Evolutionary conservation across 2,888 invertebrate species (phyloP).

Genomic region (Drosophila mulleri): DNA sequence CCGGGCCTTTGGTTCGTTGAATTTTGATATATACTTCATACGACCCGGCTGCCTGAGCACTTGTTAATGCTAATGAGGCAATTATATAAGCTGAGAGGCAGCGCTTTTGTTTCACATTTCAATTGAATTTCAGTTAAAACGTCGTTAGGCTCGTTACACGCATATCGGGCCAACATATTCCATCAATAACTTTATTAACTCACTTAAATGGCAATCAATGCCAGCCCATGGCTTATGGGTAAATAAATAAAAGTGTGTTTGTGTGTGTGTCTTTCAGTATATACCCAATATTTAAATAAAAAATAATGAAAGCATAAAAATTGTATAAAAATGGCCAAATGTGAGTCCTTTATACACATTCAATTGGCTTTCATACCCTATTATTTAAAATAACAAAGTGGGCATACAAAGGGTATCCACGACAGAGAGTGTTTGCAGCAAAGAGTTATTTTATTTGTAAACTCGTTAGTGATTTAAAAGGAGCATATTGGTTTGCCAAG

Average conservation of each 20-base stretch:
- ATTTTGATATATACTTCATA: slow-evolving; percentile 45
- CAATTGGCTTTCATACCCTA: slow-evolving; percentile 5
- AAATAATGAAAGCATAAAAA: slow-evolving; percentile 39
- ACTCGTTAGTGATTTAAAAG: no score
- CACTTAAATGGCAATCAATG: slow-evolving; percentile 75
- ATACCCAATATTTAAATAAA: slow-evolving; percentile 35
- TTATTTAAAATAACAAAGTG: background rate
- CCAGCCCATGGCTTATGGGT: slow-evolving; percentile 18
- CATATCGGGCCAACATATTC: slow-evolving; percentile 21
- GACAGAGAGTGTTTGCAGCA: background rate
- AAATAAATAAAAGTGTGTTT: slow-evolving; percentile 6
- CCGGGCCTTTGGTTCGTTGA: background rate
- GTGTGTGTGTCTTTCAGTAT: background rate
- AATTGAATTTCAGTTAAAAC: slow-evolving; percentile 71
- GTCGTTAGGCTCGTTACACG: slow-evolving; percentile 67
- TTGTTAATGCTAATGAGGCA: slow-evolving; percentile 63
- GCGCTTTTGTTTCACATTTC: slow-evolving; percentile 52
- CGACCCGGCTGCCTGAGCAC: slow-evolving; percentile 40
- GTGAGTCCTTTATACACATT: slow-evolving; percentile 10
- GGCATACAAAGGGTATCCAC: background rate
- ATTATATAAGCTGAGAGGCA: slow-evolving; percentile 42
- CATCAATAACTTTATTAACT: slow-evolving; percentile 61
- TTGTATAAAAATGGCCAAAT: slow-evolving; percentile 40
- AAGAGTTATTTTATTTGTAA: background rate
- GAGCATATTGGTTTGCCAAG: background rate